Evolutionary conservation across 2,797 vertebrate species (phyloP), one percentile per base, ranked within the genome.

Genomic region (Meda fulgida): DNA sequence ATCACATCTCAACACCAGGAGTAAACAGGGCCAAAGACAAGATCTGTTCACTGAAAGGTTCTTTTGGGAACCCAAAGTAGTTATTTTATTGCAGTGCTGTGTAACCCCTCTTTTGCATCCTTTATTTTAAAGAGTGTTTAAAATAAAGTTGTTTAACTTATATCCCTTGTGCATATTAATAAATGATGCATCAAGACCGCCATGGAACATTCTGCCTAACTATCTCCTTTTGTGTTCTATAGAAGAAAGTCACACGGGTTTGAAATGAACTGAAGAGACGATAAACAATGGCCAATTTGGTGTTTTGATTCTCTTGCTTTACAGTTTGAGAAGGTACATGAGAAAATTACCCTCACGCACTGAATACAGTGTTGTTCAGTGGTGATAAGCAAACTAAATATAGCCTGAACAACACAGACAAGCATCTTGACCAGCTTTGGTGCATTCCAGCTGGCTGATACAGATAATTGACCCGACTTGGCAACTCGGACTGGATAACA

Each of bases 401-500:
- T 81, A 81, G 78, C 71, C 60, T 55, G 26, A 69, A 34, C 34
- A 67, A 16, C 80, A 78, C 75, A 83, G 79, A 78, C 19, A n/a
- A 67, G 43, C 43, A n/a, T 58, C 67, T 51, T 78, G 80, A 71
- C 40, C 36, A 51, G 46, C 34, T 66, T 26, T 9, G 78, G 73
- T 48, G 65, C 43, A 4, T 51, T 87, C 69, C 78, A 83, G 58
- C 76, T 73, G 81, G 26, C 34, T 31, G 55, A 16, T 70, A 51
- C 60, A 46, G 77, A 85, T 84, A 87, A 87, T 78, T 78, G 73
- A 81, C 69, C 80, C 29, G 65, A 43, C 60, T 43, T 80, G 21
- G 69, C 21, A 13, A 48, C 21, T 36, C 46, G 1, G 18, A 77
- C n/a, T 29, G 29, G 36, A 82, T 48, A 76, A 82, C 72, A 63